Evolutionary conservation across 2,113 vertebrate genomes (phyloP), one percentile per base, ranked within the genome.

Genomic region (Odobenus rosmarus): DNA sequence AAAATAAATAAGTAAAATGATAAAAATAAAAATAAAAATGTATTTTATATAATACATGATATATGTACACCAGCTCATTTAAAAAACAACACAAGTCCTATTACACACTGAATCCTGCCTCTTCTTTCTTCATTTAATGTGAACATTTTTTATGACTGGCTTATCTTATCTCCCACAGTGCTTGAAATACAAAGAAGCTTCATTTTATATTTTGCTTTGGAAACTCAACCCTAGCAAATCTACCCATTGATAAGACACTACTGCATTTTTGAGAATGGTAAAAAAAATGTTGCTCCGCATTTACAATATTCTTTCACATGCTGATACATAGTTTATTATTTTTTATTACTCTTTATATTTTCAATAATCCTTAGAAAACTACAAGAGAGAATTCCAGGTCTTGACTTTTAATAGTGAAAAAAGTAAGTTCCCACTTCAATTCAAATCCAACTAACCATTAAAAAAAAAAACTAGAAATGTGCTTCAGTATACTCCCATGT

Each of bases 321-420:
- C 21, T 80, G 33, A 81, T 59, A 95, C 0, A 36, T 46, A 24
- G 18, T 18, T 95, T 77, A 88, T 85, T 96, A 49, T 91, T 89
- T 86, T 71, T 84, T 23, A 71, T 88, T 77, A 83, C 61, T 51
- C 87, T 86, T 76, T 77, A 71, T 76, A 93, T 90, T 90, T 93
- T 85, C 18, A 92, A 76, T 42, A 92, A 81, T 62, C 3, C 49
- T 88, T 74, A 84, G 39, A 88, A 76, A 91, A 93, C 16, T 67
- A 7, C 3, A 31, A 92, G 55, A 49, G 46, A 95, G 16, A 92
- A 76, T n/a, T 90, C 36, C 31, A 88, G 21, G 18, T 53, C 49
- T 92, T 97, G 14, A 92, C 92, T 77, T 93, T 95, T 76, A 84
- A 31, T 59, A 81, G 7, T 64, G n/a, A 94, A 96, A 91, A 87